phyloP scores from a whole-genome alignment of 2,888 invertebrate species.

The Schizaphis graminum region DNA sequence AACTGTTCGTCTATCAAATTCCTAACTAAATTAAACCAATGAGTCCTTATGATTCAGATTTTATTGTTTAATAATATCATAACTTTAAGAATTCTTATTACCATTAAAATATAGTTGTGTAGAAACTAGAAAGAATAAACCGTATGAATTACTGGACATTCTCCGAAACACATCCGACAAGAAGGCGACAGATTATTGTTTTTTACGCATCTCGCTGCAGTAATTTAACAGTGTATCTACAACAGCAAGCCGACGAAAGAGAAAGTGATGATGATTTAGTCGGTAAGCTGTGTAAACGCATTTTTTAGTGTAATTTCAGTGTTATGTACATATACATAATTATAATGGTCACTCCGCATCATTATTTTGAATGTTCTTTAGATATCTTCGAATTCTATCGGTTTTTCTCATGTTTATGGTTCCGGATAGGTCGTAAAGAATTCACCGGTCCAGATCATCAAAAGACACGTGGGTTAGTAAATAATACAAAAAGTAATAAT shows the following conservation, averaged over 20 bases:
- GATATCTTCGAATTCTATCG: not conserved
- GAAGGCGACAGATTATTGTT: conserved; percentile 35
- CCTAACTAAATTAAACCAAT: not conserved
- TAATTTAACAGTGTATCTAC: not conserved
- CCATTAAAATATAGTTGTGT: not conserved
- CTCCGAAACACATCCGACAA: conserved; percentile 15
- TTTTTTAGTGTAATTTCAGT: conserved; percentile 14
- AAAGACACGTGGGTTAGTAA: conserved; percentile 9
- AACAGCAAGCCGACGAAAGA: conserved; percentile 40
- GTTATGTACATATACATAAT: not conserved
- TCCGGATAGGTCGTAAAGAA: conserved; percentile 12
- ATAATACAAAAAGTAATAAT: conserved; percentile 6
- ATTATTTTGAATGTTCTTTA: conserved; percentile 4
- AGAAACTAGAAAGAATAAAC: not conserved
- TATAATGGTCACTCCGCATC: not conserved
- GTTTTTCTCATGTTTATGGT: conserved; percentile 43
- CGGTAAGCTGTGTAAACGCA: conserved; percentile 31
- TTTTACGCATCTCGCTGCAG: not conserved
- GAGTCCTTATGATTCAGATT: not conserved
- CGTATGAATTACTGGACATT: conserved; percentile 3
- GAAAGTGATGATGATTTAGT: conserved; percentile 58
- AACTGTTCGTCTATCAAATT: not conserved
- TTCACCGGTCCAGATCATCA: not conserved
- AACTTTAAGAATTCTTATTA: not conserved
- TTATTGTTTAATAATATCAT: not conserved